Conservation (phyloP, 2,888 invertebrate species). For the Mimachlamys varia region DNA sequence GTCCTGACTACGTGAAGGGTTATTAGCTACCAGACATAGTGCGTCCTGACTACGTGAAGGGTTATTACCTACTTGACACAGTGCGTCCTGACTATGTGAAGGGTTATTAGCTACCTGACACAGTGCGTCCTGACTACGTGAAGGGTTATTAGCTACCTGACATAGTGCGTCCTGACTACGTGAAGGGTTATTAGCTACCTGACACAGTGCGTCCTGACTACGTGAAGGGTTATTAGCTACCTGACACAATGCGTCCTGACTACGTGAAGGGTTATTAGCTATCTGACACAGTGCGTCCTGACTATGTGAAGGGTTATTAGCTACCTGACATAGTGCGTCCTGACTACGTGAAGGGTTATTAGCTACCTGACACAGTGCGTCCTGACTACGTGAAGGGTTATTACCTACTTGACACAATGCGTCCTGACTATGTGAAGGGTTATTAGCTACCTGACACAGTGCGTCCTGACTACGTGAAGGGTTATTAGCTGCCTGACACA, state of each 20-base stretch:
- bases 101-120: too few species aligned
- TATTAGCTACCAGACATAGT: conserved; percentile 87
- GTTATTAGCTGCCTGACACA: conserved; percentile 87
- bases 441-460: conserved; percentile 87
- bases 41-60: conserved; percentile 91
- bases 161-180: conserved; percentile 90
- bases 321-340: conserved; percentile 88
- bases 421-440: too few species aligned
- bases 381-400: too few species aligned
- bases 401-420: conserved; percentile 88
- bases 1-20: conserved; percentile 91
- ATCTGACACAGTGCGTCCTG: conserved; percentile 90
- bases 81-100: conserved; percentile 90
- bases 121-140: conserved; percentile 90
- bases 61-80: conserved; percentile 87
- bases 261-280: too few species aligned
- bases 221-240: too few species aligned
- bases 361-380: conserved; percentile 88
- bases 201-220: conserved; percentile 90
- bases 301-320: too few species aligned
- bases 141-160: too few species aligned
- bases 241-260: conserved; percentile 90
- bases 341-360: too few species aligned
- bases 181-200: too few species aligned
- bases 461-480: conserved; percentile 91